Evolutionary conservation across 2,888 invertebrate genomes (phyloP), one percentile per base, ranked within the genome.

Genomic region (Cinara cedri): DNA sequence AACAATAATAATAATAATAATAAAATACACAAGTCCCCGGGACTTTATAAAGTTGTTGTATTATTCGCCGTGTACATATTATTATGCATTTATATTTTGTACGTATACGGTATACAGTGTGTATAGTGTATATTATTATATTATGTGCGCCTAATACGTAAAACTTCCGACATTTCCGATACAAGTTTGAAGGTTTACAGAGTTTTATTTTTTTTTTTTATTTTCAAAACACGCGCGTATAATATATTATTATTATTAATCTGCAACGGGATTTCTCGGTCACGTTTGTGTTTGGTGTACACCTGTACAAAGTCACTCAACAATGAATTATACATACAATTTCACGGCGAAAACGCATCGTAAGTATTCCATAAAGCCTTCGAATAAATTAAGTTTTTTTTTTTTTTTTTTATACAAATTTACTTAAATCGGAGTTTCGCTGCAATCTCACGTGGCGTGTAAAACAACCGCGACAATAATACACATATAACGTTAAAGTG

Each of bases 321-420:
- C 62, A 14, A 62, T 62, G 51, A 74, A 74, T 74, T 42, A 63
- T 42, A 74, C 72, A 51, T 74, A 62, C 51, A 51, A 74, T 63
- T 74, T 74, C 60, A 72, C 62, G 60, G 26, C 49, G n/a, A 14
- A n/a, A 34, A 72, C 16, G 14, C 49, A 26, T 51, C 21, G 72
- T 62, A 34, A 6, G 34, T 6, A 34, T 49, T 49, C 42, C 62
- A 4, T 4, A n/a, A n/a, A 26, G 34, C 49, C 21, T 21, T 62
- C 34, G 8, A 26, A 34, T 21, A 51, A 62, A 51, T 51, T 51
- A 60, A 11, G 42, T 72, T 72, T 60, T 46, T 44, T 34, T 34
- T 34, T 34, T 34, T 34, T 34, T 34, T 34, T 34, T 34, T 6
- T 6, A 3, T 34, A 46, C 46, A 46, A 26, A 26, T 46, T 57